These are phyloP conservation scores for Catharus ustulatus DNA, from an alignment of 2,797 vertebrate genomes.

Conservation along the genomic window DNA sequence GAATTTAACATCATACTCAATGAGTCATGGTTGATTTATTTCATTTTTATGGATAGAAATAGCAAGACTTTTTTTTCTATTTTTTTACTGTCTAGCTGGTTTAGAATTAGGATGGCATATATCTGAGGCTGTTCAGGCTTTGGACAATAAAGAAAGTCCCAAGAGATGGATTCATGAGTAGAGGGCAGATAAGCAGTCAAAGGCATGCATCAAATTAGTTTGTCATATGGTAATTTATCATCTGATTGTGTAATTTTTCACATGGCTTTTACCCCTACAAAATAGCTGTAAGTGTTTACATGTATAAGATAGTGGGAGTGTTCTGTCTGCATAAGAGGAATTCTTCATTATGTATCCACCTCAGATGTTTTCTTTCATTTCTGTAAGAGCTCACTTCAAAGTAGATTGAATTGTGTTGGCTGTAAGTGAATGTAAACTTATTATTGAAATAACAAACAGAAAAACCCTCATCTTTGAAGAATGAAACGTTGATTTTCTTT, in stretches of 20 bases:
- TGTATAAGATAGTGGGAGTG: background rate
- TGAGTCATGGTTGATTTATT: background rate
- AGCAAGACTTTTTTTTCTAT: background rate
- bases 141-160: background rate
- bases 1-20: background rate
- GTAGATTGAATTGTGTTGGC: conserved; percentile 59
- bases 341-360: background rate
- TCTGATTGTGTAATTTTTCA: background rate
- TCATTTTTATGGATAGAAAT: background rate
- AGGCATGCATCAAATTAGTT: background rate
- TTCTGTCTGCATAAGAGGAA: background rate
- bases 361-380: background rate
- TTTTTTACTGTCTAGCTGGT: background rate
- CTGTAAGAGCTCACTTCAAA: conserved; percentile 59
- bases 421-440: conserved; percentile 79
- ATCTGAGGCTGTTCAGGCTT: background rate
- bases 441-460: conserved; percentile 75
- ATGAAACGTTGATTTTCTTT: conserved; percentile 39
- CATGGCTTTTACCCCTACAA: background rate
- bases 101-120: background rate
- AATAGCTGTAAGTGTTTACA: background rate
- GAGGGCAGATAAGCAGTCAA: background rate
- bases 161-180: background rate
- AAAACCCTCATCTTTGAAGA: conserved; percentile 75
- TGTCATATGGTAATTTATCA: background rate